Evolutionary conservation across 2,113 vertebrate species (phyloP).

Genomic region (Cinclus mexicanus): DNA sequence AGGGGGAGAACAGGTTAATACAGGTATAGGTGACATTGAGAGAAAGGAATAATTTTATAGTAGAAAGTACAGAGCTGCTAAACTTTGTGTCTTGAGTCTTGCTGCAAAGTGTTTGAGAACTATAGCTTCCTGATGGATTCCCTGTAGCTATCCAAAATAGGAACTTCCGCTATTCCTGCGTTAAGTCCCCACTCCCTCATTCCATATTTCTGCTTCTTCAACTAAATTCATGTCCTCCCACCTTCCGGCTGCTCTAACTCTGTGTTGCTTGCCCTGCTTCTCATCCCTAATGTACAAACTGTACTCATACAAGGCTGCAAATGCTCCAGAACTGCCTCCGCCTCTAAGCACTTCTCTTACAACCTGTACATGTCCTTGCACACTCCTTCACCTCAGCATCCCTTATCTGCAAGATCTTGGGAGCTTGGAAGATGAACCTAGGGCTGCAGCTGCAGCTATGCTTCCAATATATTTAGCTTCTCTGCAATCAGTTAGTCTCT

Average conservation of each 20-base stretch:
- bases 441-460: neutral
- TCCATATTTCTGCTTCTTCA: neutral
- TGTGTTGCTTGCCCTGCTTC: neutral
- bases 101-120: neutral
- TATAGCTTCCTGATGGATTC: neutral
- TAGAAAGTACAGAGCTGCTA: neutral
- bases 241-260: slow-evolving; percentile 21
- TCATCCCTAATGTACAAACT: neutral
- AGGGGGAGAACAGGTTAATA: neutral
- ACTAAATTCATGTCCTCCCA: neutral
- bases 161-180: neutral
- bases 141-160: neutral
- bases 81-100: neutral
- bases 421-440: neutral
- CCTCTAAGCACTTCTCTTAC: neutral
- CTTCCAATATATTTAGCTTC: neutral
- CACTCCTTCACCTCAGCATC: neutral
- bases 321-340: neutral
- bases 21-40: neutral
- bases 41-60: neutral
- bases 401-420: neutral
- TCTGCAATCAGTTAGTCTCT: neutral
- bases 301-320: neutral
- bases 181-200: neutral
- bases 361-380: neutral